A percentile compares a stretch with the other conserved stretches of the same genome.
Conservation (phyloP, 2,113 vertebrate genomes). For the Scolopax mira region DNA sequence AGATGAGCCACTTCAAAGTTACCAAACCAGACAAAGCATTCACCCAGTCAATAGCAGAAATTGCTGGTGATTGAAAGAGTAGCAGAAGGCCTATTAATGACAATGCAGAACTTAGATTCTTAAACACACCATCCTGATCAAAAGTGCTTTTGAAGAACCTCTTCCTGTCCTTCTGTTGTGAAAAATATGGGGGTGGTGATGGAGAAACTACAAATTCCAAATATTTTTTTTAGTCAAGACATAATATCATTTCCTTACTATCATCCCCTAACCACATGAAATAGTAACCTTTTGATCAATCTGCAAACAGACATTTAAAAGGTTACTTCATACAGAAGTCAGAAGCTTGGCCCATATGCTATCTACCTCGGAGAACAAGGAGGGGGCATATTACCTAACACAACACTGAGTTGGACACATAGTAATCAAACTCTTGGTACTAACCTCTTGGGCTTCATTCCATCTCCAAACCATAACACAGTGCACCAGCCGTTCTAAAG, state of each 20-base stretch:
- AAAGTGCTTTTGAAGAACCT: background rate
- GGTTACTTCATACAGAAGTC: background rate
- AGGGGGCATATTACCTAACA: background rate
- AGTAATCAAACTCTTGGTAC: background rate
- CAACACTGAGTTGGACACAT: background rate
- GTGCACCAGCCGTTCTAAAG: background rate
- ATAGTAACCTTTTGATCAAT: background rate
- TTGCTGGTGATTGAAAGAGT: background rate
- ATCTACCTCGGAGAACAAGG: background rate
- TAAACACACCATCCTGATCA: rapidly evolving
- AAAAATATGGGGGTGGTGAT: background rate
- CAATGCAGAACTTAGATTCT: background rate
- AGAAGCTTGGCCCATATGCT: background rate
- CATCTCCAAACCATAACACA: background rate
- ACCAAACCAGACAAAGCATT: background rate
- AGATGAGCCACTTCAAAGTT: background rate
- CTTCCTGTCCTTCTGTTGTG: background rate
- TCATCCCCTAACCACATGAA: background rate
- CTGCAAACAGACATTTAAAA: background rate
- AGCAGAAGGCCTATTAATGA: background rate
- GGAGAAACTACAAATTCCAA: background rate
- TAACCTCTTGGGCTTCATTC: background rate
- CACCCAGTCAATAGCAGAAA: background rate
- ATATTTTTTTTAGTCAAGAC: background rate
- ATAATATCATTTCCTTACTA: background rate